phyloP scores from a whole-genome alignment of 2,797 vertebrate genomes.

The Falco biarmicus region DNA sequence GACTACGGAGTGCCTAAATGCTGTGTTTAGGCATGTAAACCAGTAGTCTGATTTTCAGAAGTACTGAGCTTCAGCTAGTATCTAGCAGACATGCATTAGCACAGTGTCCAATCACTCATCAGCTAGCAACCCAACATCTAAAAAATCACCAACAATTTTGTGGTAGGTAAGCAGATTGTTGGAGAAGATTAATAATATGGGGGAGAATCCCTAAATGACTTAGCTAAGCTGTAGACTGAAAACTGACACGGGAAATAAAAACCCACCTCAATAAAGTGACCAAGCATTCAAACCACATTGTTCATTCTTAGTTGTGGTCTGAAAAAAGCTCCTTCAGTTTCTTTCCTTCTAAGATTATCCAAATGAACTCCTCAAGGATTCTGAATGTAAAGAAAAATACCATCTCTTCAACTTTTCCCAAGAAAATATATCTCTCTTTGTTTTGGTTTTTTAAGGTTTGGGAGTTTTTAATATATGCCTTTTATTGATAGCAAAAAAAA shows the following conservation, averaged over 20 bases:
- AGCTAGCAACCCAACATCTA: neutral
- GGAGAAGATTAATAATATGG: neutral
- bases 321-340: neutral
- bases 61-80: neutral
- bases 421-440: neutral
- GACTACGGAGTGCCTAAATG: neutral
- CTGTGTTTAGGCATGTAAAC: neutral
- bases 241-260: neutral
- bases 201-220: neutral
- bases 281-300: neutral
- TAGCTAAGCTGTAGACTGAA: neutral
- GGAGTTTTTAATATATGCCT: neutral
- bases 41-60: neutral
- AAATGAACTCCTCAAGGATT: neutral
- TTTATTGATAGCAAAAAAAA: neutral
- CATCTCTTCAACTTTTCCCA: neutral
- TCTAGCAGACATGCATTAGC: fast-evolving
- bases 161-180: neutral
- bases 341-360: neutral
- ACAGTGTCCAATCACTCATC: neutral
- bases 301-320: neutral
- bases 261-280: neutral
- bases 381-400: neutral
- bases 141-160: neutral
- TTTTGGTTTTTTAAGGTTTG: neutral